Base-by-base conservation (phyloP, 92 coral and sea anemone genomes). In the Galaxea fascicularis region DNA sequence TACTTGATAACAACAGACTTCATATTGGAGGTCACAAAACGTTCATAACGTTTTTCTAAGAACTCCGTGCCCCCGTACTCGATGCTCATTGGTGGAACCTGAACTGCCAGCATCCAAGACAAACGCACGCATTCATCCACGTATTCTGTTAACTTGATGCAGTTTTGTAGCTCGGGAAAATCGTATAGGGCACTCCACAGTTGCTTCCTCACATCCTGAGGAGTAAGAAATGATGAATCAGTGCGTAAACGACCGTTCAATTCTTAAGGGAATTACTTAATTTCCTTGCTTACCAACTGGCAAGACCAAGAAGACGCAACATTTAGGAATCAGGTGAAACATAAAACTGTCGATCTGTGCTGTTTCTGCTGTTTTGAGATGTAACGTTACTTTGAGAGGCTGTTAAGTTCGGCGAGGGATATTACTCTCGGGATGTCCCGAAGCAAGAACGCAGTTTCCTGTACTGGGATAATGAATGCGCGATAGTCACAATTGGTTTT, bases 171-270 rank as follows among this genome's bases (percentile, higher is more conserved):
- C 71, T 96, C 98, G 8, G 99, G 98, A 69, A 96, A 94, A 76
- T 96, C 99, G 87, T 92, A 96, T 82, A 96, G 86, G 53, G 99
- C 92, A 44, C 89, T 76, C 94, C 98, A 93, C 12, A 93, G 86
- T 63, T 94, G 95, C 57, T 81, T 82, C 52, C 91, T 88, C 1
- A 94, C 98, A 28, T 94, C 98, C 98, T 94, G 85, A 10, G 78
- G 39, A 6, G 24, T 20, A 27, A 59, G 39, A 9, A 29, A 27
- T 46, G 28, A 14, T 65, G 20, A 10, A 56, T 5, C 3, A 41
- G 21, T 59, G 18, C 27, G 9, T 71, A 20, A 71, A 17, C 15
- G 3, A 6, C 4, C n/a, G 44, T 6, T 18, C 13, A n/a, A 27
- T 4, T 56, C 24, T 20, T n/a, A n/a, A n/a, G n/a, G 24, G 54